Conservation (phyloP, 2,797 vertebrate genomes). For the Enteromius anoplus region DNA sequence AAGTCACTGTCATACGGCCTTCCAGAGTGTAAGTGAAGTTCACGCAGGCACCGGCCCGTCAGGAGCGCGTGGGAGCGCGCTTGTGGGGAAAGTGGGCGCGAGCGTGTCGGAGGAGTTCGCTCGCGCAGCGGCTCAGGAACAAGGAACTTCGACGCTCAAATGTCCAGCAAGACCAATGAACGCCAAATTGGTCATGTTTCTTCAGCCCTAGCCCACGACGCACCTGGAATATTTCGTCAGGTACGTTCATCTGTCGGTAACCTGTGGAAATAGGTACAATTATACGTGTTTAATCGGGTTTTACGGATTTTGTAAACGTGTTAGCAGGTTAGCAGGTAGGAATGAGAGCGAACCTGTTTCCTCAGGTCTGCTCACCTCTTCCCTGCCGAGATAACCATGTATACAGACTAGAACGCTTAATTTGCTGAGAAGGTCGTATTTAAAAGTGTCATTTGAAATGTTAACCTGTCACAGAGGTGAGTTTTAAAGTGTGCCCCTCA, state of each 20-base stretch:
- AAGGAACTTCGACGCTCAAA: conserved; percentile 27
- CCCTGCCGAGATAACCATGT: background rate
- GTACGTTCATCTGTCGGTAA: conserved; percentile 10
- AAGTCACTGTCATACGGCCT: background rate
- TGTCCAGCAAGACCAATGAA: background rate
- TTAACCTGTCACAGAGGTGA: background rate
- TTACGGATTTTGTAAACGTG: conserved; percentile 11
- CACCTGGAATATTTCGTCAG: background rate
- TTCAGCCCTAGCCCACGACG: background rate
- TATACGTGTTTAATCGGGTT: background rate
- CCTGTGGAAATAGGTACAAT: background rate
- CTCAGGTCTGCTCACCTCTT: conserved; percentile 2
- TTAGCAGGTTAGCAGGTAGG: conserved; percentile 48
- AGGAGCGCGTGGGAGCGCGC: conserved; percentile 21
- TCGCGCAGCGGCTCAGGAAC: conserved; percentile 40
- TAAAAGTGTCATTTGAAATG: background rate
- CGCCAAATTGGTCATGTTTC: background rate
- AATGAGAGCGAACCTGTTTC: conserved; percentile 44
- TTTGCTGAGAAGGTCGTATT: background rate
- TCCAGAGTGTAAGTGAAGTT: background rate
- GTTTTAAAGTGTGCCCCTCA: background rate
- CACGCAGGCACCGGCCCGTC: background rate
- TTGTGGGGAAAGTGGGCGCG: conserved; percentile 16
- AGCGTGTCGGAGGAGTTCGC: conserved; percentile 18
- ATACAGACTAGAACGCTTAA: background rate